These are phyloP conservation scores for Electrona antarctica DNA, from an alignment of 2,113 vertebrate species.

Conservation along the genomic window DNA sequence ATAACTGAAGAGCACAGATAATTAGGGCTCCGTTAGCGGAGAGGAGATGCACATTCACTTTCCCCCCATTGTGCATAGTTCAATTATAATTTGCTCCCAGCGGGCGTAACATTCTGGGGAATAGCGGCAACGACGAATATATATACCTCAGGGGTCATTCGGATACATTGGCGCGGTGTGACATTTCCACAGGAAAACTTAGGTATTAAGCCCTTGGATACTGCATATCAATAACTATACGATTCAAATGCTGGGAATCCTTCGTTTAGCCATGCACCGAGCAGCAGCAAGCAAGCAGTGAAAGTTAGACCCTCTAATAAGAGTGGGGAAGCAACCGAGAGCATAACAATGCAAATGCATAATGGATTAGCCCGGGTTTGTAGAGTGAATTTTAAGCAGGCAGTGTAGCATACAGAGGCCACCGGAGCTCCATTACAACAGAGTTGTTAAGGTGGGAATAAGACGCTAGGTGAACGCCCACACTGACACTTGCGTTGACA, in stretches of 20 bases:
- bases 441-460: conserved; percentile 69
- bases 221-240: conserved; percentile 67
- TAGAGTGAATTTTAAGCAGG: conserved; percentile 67
- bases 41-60: conserved; percentile 68
- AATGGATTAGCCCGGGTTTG: conserved; percentile 69
- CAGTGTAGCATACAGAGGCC: conserved; percentile 35
- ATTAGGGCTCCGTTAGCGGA: conserved; percentile 73
- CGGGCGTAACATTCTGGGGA: conserved; percentile 58
- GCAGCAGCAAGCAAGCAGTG: too few species aligned
- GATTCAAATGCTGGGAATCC: conserved; percentile 51
- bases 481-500: conserved; percentile 61
- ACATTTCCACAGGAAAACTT: conserved; percentile 63
- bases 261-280: conserved; percentile 61
- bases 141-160: conserved; percentile 58
- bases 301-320: conserved; percentile 65
- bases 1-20: conserved; percentile 78
- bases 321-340: conserved; percentile 47
- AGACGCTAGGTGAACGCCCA: conserved; percentile 59
- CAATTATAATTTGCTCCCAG: conserved; percentile 75
- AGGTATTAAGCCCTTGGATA: conserved; percentile 64
- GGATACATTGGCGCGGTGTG: conserved; percentile 45
- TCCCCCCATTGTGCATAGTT: conserved; percentile 62
- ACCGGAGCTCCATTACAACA: conserved; percentile 66
- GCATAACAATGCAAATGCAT: conserved; percentile 68
- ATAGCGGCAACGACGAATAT: conserved; percentile 31